phyloP scores from a whole-genome alignment of 1,140 invertebrate genomes.

The Solenopsis fugax region DNA sequence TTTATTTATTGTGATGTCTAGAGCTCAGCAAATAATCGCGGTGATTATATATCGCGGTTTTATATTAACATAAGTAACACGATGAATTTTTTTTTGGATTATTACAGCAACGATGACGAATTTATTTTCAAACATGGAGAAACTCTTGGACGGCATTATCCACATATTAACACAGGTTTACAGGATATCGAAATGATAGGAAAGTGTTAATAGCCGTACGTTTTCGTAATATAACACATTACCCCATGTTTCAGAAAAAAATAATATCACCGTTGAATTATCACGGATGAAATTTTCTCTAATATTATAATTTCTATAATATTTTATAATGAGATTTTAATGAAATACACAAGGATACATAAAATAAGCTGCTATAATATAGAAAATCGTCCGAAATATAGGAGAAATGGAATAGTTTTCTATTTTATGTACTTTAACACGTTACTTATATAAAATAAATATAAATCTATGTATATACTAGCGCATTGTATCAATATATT shows the following conservation, averaged over 20 bases:
- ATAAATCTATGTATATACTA: slow-evolving; percentile 14
- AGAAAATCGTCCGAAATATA: not conserved
- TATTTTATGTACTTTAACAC: slow-evolving; percentile 41
- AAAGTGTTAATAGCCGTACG: not conserved
- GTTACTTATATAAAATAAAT: slow-evolving; percentile 57
- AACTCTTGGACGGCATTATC: not conserved
- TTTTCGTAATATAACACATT: not conserved
- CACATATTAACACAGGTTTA: not conserved
- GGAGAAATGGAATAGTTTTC: not conserved
- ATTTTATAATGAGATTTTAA: slow-evolving; percentile 6
- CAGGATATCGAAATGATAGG: not conserved
- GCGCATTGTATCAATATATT: not conserved
- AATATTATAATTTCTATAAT: not conserved
- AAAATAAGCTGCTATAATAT: not conserved
- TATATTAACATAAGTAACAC: not conserved
- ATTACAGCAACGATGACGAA: not conserved
- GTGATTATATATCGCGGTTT: not conserved
- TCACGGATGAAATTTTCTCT: not conserved
- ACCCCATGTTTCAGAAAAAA: not conserved
- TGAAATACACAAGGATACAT: not conserved
- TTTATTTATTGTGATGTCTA: slow-evolving; percentile 32
- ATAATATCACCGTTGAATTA: slow-evolving; percentile 3
- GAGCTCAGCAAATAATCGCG: not conserved
- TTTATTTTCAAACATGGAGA: slow-evolving; percentile 5
- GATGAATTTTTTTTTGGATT: slow-evolving; percentile 16